Evolutionary conservation across 2,888 invertebrate genomes (phyloP).

Genomic region (Diploptera punctata): DNA sequence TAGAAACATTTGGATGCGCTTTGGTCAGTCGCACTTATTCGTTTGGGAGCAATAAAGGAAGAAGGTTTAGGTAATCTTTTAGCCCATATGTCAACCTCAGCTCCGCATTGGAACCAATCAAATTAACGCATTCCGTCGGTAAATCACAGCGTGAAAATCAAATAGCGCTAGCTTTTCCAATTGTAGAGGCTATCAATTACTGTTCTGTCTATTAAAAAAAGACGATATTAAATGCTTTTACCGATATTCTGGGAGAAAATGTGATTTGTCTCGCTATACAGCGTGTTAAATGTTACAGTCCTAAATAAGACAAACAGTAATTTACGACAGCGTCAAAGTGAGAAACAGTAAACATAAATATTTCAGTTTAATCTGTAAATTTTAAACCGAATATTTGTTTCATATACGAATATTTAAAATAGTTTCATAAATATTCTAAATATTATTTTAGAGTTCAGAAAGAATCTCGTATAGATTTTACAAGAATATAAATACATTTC

Average conservation of each 20-base stretch:
- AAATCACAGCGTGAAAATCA: background rate
- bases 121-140: background rate
- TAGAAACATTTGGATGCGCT: background rate
- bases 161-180: background rate
- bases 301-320: too few species aligned
- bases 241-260: background rate
- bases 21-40: background rate
- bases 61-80: background rate
- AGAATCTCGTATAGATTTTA: too few species aligned
- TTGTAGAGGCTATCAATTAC: background rate
- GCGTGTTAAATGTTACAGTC: too few species aligned
- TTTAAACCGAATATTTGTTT: too few species aligned
- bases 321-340: too few species aligned
- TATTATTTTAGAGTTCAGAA: too few species aligned
- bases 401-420: too few species aligned
- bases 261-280: too few species aligned
- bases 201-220: background rate
- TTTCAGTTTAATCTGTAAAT: too few species aligned
- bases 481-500: too few species aligned
- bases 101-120: background rate
- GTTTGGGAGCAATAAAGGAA: background rate
- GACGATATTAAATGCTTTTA: background rate
- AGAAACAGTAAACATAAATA: too few species aligned
- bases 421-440: too few species aligned
- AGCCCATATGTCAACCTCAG: conserved; percentile 3